Conservation (phyloP, 2,888 invertebrate species). For the Shargacucullia verbasci region DNA sequence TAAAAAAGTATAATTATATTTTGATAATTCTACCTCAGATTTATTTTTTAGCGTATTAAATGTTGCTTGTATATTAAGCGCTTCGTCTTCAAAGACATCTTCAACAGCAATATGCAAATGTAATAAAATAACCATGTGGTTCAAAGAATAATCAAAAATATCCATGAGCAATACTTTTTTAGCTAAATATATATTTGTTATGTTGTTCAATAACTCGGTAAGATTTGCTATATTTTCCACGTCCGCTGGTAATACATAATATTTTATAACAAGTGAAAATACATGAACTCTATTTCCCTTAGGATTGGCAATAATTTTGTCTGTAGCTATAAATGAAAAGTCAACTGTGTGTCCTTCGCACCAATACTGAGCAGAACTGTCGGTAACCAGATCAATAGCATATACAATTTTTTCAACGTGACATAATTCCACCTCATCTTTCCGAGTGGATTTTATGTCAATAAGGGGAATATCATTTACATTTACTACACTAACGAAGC, state of each 20-base stretch:
- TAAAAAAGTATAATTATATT: conserved; percentile 72
- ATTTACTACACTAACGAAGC: conserved; percentile 82
- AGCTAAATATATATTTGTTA: conserved; percentile 71
- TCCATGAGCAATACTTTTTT: conserved; percentile 87
- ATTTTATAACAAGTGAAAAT: conserved; percentile 75
- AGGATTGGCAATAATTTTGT: conserved; percentile 86
- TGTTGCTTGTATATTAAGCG: conserved; percentile 63
- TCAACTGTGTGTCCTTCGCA: conserved; percentile 89
- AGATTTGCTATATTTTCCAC: conserved; percentile 59
- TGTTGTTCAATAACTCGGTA: conserved; percentile 56
- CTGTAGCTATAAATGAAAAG: conserved; percentile 83
- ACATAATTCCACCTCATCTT: conserved; percentile 20
- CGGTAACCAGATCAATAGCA: conserved; percentile 82
- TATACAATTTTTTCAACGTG: conserved; percentile 81
- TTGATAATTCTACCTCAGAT: conserved; percentile 62
- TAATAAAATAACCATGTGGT: conserved; percentile 74
- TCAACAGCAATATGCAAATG: conserved; percentile 78
- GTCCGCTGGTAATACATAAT: conserved; percentile 59
- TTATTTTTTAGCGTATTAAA: conserved; percentile 61
- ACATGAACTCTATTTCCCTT: conserved; percentile 75
- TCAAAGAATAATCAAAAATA: conserved; percentile 74
- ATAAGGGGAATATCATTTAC: conserved; percentile 73
- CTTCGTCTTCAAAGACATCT: conserved; percentile 59
- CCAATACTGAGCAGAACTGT: conserved; percentile 90
- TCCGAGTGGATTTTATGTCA: conserved; percentile 42